phyloP scores from a whole-genome alignment of 53 echinoderm and acorn worm species.

The Hippasteria phrygiana region DNA sequence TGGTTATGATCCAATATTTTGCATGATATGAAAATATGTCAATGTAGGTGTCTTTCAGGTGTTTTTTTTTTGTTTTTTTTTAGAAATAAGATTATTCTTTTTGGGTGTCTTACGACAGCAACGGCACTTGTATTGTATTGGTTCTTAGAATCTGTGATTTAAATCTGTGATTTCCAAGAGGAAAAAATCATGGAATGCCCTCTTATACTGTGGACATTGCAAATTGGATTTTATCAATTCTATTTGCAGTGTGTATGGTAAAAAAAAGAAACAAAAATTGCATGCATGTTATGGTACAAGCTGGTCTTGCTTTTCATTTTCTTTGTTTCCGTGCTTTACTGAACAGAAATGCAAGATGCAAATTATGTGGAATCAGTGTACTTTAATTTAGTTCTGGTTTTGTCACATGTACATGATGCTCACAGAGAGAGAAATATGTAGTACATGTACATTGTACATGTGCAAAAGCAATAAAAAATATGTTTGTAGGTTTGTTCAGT shows the following conservation, averaged over 20 bases:
- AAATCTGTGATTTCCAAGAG: not conserved
- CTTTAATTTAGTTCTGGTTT: no score
- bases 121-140: no score
- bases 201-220: slow-evolving; percentile 15
- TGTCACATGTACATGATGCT: not conserved
- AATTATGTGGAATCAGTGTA: not conserved
- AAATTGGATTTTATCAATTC: not conserved
- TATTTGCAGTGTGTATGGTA: slow-evolving; percentile 47
- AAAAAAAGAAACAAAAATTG: slow-evolving; percentile 20
- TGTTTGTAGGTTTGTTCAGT: not conserved
- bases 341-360: not conserved
- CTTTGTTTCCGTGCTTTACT: slow-evolving; percentile 9
- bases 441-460: not conserved
- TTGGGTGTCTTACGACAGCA: no score
- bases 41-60: no score
- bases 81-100: no score
- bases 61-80: no score
- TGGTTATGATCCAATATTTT: no score
- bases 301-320: slow-evolving; percentile 25
- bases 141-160: not conserved
- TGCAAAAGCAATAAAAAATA: not conserved
- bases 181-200: slow-evolving; percentile 24
- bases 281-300: slow-evolving; percentile 40
- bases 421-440: not conserved
- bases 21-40: no score